Evolutionary conservation across 2,888 invertebrate species (phyloP), one percentile per base, ranked within the genome.

Genomic region (Diaprepes abbreviatus): DNA sequence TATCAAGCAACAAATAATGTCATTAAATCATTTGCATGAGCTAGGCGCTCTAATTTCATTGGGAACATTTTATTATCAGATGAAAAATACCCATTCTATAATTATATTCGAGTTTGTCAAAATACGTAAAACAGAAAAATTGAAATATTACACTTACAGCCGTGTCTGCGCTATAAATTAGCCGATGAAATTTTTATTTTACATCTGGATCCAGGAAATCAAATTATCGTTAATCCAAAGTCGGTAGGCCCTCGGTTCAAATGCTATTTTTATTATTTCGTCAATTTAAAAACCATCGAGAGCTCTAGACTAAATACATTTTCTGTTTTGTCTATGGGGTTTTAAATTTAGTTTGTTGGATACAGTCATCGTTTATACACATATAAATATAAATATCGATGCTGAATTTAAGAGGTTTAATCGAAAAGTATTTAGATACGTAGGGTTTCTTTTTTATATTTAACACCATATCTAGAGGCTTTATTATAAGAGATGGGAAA

Each of bases 201-300:
- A 66, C 62, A 55, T 62, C 52, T 62, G 45, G 24, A 43, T 48
- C 43, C 43, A 54, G 67, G 55, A 62, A 67, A 67, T 67, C 45
- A 62, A 54, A 62, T 35, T 36, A 62, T 45, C 43, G 62, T 67
- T 67, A 67, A 67, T 67, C 62, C 52, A 40, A 43, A 48, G 35
- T 36, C 58, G 38, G 57, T 45, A 55, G 54, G 55, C 12, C 28
- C 28, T 48, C 7, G n/a, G 43, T 17, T 31, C 35, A 60, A 60
- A 60, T 48, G 59, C 66, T 66, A 66, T 66, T 66, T 66, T 66
- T 66, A 59, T 52, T 59, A 58, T 58, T 48, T 43, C 48, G 52
- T 66, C 58, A 58, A 38, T 59, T 66, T 40, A 59, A 52, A 64
- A 33, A 7, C 59, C 66, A 28, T 59, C 21, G 21, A 36, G 10